Base-by-base conservation (phyloP, 2,113 vertebrate genomes). In the Myrmecobius fasciatus region DNA sequence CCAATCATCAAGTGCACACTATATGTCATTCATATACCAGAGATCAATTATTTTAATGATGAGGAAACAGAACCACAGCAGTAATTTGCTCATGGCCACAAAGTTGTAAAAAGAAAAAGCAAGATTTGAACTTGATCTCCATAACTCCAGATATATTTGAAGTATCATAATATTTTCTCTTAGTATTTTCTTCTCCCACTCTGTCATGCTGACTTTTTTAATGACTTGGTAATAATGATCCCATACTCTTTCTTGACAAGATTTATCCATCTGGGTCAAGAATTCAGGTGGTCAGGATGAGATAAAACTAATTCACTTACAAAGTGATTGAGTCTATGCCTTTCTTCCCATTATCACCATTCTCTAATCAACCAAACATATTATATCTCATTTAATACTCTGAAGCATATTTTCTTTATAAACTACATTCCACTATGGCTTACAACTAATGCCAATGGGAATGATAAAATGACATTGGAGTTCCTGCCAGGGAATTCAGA, bases 271-370 rank as follows among this genome's bases (percentile, higher is more conserved):
- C 31, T 67, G 12, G 31, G 60, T 83, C 67, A 43, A 43, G 67
- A 5, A 1, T 83, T 20, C 17, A 83, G 20, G 20, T 22, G 14
- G 36, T 83, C 20, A 83, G 67, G 25, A 56, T 9, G 28, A 26
- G 26, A 2, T 8, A 26, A 20, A 83, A 43, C 67, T 24, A 43
- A 24, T 8, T 83, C 67, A 60, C 36, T 26, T 53, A n/a, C 26
- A 52, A 17, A 17, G 3, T 0, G 10, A 17, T 8, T 43, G 49
- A 49, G 2, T 3, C 8, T 3, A 0, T 3, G 31, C 24, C 43
- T 53, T 8, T 0, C 28, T 25, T 9, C 25, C 51, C 0, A 1
- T 0, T 3, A 7, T 25, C 4, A 1, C 75, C 20, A 0, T 9
- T 0, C 5, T 25, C 25, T 75, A 6, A 22, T 0, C 25, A 49